A percentile compares a stretch with the other conserved stretches of the same genome.
These are phyloP conservation scores for Catotricha subobsoleta DNA, from an alignment of 2,888 invertebrate genomes.

Conservation along the genomic window DNA sequence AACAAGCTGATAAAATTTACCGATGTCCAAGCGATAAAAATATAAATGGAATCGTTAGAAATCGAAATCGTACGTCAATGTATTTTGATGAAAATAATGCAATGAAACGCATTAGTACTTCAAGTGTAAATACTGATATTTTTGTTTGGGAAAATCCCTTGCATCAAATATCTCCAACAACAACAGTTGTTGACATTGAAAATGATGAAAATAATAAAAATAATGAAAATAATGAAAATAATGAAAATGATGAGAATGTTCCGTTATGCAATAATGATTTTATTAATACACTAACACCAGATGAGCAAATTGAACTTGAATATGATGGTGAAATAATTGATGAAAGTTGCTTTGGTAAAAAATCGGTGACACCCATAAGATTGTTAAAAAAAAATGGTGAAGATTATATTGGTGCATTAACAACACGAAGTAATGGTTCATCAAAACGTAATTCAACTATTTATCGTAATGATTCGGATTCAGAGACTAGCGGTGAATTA, in stretches of 20 bases:
- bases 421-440: slow-evolving; percentile 15
- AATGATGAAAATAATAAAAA: slow-evolving; percentile 10
- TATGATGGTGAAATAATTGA: slow-evolving; percentile 46
- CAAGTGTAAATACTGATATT: slow-evolving; percentile 40
- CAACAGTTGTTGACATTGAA: slow-evolving; percentile 11
- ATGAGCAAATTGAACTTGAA: slow-evolving; percentile 53
- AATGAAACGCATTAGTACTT: slow-evolving; percentile 20
- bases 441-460: slow-evolving; percentile 22
- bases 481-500: too few relatives aligned
- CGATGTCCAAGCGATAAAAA: slow-evolving; percentile 16
- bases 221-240: background rate
- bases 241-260: slow-evolving; percentile 6
- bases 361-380: slow-evolving; percentile 50
- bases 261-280: slow-evolving; percentile 16
- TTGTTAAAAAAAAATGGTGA: slow-evolving; percentile 33
- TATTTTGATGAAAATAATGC: slow-evolving; percentile 15
- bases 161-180: slow-evolving; percentile 36
- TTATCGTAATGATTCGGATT: slow-evolving; percentile 32
- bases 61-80: background rate
- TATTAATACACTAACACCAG: slow-evolving; percentile 41
- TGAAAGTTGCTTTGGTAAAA: slow-evolving; percentile 42
- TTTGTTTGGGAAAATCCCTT: slow-evolving; percentile 68
- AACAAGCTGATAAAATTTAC: slow-evolving; percentile 23
- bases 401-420: slow-evolving; percentile 9
- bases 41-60: background rate